A percentile compares a stretch with the other conserved stretches of the same genome.
These are phyloP conservation scores for Anoura caudifer DNA, from an alignment of 2,113 vertebrate species.

Conservation along the genomic window DNA sequence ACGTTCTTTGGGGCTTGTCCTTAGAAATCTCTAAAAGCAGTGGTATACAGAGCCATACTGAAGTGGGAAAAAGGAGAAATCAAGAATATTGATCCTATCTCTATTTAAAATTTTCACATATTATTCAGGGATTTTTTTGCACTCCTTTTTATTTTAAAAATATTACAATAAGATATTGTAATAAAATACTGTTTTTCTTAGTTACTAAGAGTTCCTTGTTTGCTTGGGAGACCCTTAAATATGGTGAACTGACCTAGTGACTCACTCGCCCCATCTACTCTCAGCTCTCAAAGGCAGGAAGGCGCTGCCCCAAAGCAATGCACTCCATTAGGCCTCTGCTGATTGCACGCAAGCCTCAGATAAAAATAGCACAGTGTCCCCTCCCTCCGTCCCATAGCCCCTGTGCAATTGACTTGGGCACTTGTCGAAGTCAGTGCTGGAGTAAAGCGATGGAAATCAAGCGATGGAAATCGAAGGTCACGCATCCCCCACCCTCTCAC, in stretches of 20 bases:
- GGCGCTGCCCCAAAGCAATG: not conserved
- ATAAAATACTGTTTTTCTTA: not conserved
- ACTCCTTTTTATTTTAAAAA: not conserved
- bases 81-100: not conserved
- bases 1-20: not conserved
- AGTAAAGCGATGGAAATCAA: not conserved
- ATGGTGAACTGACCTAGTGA: no score
- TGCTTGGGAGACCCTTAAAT: not conserved
- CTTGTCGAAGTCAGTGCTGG: not conserved
- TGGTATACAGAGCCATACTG: not conserved
- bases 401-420: not conserved
- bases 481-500: not conserved
- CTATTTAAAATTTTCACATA: not conserved
- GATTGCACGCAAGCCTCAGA: not conserved
- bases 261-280: not conserved
- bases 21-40: not conserved
- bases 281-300: not conserved
- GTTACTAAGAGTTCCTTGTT: not conserved
- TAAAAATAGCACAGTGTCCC: not conserved
- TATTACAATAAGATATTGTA: not conserved
- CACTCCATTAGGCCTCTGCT: not conserved
- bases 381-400: not conserved
- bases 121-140: not conserved
- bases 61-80: not conserved
- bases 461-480: not conserved